These are phyloP conservation scores for Liodrosophila aerea DNA, from an alignment of 2,888 invertebrate species.

Conservation along the genomic window DNA sequence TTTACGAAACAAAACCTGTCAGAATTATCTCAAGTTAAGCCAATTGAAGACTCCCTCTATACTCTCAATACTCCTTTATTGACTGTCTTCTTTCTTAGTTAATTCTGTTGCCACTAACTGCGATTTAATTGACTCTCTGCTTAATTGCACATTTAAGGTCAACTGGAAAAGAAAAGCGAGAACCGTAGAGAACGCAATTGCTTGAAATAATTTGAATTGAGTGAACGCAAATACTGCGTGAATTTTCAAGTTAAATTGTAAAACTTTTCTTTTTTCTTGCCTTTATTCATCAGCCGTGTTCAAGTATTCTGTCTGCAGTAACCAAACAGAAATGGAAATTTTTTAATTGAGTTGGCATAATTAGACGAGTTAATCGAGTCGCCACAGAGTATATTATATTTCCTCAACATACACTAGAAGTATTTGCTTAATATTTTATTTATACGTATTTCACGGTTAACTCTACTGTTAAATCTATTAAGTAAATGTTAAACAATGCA, in stretches of 20 bases:
- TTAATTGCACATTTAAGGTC: conserved; percentile 54
- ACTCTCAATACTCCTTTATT: neutral
- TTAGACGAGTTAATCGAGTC: conserved; percentile 60
- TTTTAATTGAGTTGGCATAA: conserved; percentile 74
- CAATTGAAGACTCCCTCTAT: conserved; percentile 17
- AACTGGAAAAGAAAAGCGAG: conserved; percentile 18
- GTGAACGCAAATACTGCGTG: conserved; percentile 62
- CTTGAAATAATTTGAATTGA: conserved; percentile 76
- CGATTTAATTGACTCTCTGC: conserved; percentile 54
- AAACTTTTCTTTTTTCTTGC: conserved; percentile 32
- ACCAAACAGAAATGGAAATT: conserved; percentile 40
- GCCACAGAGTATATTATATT: neutral
- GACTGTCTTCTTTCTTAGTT: neutral
- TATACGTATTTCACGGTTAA: no score
- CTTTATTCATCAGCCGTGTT: conserved; percentile 30
- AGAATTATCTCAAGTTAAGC: conserved; percentile 27
- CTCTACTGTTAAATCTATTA: neutral
- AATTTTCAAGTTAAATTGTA: conserved; percentile 53
- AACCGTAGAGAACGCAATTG: conserved; percentile 57
- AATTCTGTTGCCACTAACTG: conserved; percentile 18
- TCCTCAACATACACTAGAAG: no score
- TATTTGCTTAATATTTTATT: no score
- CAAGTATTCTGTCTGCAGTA: conserved; percentile 25
- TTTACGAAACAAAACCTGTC: conserved; percentile 31
- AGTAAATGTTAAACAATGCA: no score